These are phyloP conservation scores for Elegia similella DNA, from an alignment of 2,888 invertebrate genomes.

Conservation along the genomic window DNA sequence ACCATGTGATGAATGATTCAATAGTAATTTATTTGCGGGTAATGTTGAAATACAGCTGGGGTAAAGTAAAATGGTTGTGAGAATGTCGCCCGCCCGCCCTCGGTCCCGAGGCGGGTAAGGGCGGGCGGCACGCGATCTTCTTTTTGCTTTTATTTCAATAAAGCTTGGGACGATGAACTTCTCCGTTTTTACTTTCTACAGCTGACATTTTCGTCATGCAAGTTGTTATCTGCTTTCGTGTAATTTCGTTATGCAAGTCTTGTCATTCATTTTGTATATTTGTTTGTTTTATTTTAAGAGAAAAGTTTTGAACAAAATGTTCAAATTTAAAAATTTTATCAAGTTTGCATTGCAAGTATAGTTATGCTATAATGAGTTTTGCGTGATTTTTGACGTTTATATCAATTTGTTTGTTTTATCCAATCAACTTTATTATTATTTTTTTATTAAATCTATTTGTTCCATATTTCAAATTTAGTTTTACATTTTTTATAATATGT, in stretches of 20 bases:
- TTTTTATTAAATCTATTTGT: too few species aligned
- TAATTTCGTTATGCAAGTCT: conserved; percentile 7
- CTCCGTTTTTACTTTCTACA: conserved; percentile 44
- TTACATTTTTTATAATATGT: too few species aligned
- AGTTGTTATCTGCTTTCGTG: conserved; percentile 1
- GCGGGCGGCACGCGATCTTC: conserved; percentile 51
- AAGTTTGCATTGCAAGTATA: too few species aligned
- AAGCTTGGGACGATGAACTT: conserved; percentile 58
- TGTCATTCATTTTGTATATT: conserved; percentile 1
- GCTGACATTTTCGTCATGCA: conserved; percentile 23
- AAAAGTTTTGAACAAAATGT: neutral
- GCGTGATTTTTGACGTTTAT: too few species aligned
- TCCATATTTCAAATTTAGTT: too few species aligned
- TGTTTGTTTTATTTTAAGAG: neutral
- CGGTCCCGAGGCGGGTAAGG: conserved; percentile 22
- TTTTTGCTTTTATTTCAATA: conserved; percentile 39
- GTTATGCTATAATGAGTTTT: too few species aligned
- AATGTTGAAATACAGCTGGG: conserved; percentile 9
- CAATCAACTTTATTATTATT: too few species aligned
- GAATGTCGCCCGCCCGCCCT: neutral
- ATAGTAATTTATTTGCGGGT: conserved; percentile 8
- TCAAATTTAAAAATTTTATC: neutral
- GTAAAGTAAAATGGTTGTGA: conserved; percentile 8
- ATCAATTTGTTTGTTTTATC: too few species aligned
- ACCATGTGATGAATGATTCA: conserved; percentile 13